These are phyloP conservation scores for Epizoanthus ramosus DNA, from an alignment of 92 coral and sea anemone genomes.

Conservation along the genomic window DNA sequence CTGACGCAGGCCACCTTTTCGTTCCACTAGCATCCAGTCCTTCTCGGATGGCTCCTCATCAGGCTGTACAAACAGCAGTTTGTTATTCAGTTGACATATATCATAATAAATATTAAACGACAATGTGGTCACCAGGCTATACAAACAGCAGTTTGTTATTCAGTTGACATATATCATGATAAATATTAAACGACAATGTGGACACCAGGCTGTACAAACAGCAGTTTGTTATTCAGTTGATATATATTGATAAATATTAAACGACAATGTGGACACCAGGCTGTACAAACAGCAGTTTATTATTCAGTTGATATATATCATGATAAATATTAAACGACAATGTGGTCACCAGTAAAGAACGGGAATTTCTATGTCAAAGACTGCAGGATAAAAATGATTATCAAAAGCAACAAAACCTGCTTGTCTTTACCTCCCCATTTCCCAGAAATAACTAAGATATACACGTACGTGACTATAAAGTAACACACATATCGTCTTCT, in stretches of 20 bases:
- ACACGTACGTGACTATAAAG: too few relatives aligned
- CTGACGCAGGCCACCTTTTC: constrained; percentile 83
- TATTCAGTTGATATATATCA: background rate
- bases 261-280: constrained; percentile 44
- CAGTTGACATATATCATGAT: background rate
- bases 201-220: constrained; percentile 57
- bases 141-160: background rate
- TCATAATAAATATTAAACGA: background rate
- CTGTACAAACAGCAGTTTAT: constrained; percentile 22
- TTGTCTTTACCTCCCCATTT: too few relatives aligned
- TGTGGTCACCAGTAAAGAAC: background rate
- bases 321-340: background rate
- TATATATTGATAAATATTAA: background rate
- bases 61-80: constrained; percentile 34
- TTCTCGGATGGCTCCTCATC: constrained; percentile 72
- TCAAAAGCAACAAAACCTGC: too few relatives aligned
- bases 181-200: background rate
- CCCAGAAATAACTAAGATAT: too few relatives aligned
- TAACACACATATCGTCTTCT: too few relatives aligned
- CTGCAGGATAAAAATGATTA: background rate
- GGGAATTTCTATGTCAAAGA: background rate
- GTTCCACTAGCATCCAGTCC: constrained; percentile 95
- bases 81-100: too few relatives aligned
- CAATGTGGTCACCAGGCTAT: constrained; percentile 62
- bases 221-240: background rate